phyloP scores from a whole-genome alignment of 2,888 invertebrate genomes.

The Criorhina ranunculi region DNA sequence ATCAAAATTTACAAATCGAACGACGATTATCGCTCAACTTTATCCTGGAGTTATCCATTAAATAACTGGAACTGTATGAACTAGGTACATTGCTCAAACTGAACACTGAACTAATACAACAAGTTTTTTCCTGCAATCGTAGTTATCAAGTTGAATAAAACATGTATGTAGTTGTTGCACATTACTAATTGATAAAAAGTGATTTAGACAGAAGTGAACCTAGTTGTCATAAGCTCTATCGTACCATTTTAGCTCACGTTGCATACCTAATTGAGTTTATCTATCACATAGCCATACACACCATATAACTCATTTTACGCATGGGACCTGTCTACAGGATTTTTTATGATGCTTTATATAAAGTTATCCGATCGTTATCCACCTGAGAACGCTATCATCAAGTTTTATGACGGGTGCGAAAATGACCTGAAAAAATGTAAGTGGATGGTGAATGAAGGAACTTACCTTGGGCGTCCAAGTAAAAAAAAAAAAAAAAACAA shows the following conservation, averaged over 20 bases:
- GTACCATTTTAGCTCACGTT: not conserved
- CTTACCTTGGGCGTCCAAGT: constrained; percentile 4
- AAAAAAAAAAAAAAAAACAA: constrained; percentile 3
- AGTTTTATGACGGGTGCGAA: constrained; percentile 52
- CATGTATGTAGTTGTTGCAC: no score
- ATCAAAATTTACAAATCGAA: no score
- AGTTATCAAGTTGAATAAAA: no score
- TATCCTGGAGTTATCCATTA: no score
- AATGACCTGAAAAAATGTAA: constrained; percentile 48
- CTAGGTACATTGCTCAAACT: no score
- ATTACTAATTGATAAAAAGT: constrained; percentile 43
- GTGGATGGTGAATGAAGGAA: constrained; percentile 33
- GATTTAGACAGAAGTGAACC: constrained; percentile 1
- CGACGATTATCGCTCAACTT: no score
- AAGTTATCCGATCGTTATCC: constrained; percentile 58
- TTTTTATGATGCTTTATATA: constrained; percentile 57
- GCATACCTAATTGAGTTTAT: constrained; percentile 54
- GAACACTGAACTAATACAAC: no score
- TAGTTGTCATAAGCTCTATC: constrained; percentile 23
- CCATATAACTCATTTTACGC: constrained; percentile 45
- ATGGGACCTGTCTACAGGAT: constrained; percentile 44
- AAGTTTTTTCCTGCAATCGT: no score
- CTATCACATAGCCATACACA: constrained; percentile 38
- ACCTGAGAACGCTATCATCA: constrained; percentile 49
- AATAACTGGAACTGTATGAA: no score